Conservation (phyloP, 2,113 vertebrate species). For the Indicator indicator region DNA sequence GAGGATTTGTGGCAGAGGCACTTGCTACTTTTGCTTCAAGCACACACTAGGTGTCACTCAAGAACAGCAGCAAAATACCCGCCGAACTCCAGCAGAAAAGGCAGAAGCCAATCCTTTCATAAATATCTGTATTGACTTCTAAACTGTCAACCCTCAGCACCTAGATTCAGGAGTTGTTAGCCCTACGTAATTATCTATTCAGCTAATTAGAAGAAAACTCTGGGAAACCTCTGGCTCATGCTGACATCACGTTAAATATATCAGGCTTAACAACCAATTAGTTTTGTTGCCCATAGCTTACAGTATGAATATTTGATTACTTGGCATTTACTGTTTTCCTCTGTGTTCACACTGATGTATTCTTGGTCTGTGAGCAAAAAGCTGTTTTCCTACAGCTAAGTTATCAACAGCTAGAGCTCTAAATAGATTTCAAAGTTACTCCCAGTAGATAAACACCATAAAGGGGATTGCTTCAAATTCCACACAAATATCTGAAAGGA, state of each 20-base stretch:
- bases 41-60: slow-evolving; percentile 67
- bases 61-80: not conserved
- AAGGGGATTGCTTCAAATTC: accelerated
- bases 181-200: slow-evolving; percentile 30
- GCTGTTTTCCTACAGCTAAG: not conserved
- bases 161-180: not conserved
- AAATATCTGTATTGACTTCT: slow-evolving; percentile 11
- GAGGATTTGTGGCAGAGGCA: not conserved
- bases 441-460: not conserved
- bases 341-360: not conserved
- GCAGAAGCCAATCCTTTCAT: not conserved
- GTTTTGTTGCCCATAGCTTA: slow-evolving; percentile 12
- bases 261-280: slow-evolving; percentile 33
- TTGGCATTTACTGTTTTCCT: not conserved
- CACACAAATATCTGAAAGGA: not conserved
- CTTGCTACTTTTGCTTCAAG: not conserved
- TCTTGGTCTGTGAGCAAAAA: not conserved
- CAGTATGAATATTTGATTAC: slow-evolving; percentile 5
- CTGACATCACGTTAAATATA: slow-evolving; percentile 18
- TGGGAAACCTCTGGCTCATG: not conserved
- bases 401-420: not conserved
- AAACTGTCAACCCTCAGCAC: not conserved
- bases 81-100: not conserved
- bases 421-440: not conserved
- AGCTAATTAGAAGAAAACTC: slow-evolving; percentile 43